Percentiles rank a stretch among this genome's conserved stretches.
Evolutionary conservation across 1,140 invertebrate genomes (phyloP).

Genomic region (Lasioglossum baleicum): DNA sequence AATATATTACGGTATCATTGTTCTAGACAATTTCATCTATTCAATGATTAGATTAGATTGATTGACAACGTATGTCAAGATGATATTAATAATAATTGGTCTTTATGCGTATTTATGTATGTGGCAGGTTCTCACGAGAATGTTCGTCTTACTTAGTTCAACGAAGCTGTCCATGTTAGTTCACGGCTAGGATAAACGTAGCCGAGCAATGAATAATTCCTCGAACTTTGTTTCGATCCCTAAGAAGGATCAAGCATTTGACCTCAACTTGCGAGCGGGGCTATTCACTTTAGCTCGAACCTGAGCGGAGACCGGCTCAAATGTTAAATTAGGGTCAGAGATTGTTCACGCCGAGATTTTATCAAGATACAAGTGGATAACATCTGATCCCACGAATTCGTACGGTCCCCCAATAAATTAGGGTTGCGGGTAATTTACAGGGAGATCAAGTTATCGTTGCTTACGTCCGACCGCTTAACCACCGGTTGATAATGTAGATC

Average conservation of each 20-base stretch:
- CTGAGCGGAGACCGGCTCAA: not conserved
- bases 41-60: too few species aligned
- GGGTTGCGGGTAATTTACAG: slow-evolving; percentile 28
- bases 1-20: too few species aligned
- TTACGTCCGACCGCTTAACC: not conserved
- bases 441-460: slow-evolving; percentile 42
- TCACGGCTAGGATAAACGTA: slow-evolving; percentile 12
- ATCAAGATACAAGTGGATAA: slow-evolving; percentile 40
- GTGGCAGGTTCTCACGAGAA: not conserved
- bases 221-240: slow-evolving; percentile 19
- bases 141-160: not conserved
- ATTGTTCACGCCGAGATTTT: slow-evolving; percentile 18
- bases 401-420: slow-evolving; percentile 21
- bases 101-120: too few species aligned
- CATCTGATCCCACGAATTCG: slow-evolving; percentile 26
- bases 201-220: slow-evolving; percentile 12
- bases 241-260: slow-evolving; percentile 17
- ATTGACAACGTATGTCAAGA: too few species aligned
- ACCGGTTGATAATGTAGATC: slow-evolving; percentile 3
- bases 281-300: slow-evolving; percentile 14
- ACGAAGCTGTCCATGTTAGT: not conserved
- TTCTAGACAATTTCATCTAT: too few species aligned
- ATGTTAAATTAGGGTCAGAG: slow-evolving; percentile 42
- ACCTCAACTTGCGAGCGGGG: not conserved
- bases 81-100: too few species aligned